Evolutionary conservation across 2,888 invertebrate species (phyloP).

Genomic region (Acanthoscelides obtectus): DNA sequence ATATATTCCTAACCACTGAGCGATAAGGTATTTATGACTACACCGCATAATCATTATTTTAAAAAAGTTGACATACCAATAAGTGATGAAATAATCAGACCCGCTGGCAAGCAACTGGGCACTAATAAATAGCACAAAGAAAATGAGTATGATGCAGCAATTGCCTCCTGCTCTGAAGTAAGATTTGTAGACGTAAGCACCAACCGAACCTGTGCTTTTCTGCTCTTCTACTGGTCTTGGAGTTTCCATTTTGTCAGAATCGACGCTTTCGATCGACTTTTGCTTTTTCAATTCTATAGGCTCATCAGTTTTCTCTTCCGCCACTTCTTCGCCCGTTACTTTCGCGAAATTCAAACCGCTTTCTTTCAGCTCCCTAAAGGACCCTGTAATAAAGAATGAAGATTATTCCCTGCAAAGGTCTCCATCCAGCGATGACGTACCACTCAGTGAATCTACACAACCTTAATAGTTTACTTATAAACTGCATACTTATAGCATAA

Average conservation of each 20-base stretch:
- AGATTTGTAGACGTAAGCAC: constrained; percentile 56
- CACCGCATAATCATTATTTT: too few relatives aligned
- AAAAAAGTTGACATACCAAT: constrained; percentile 54
- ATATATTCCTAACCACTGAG: too few relatives aligned
- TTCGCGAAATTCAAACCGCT: constrained; percentile 75
- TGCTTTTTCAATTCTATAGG: constrained; percentile 32
- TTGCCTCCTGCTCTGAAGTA: constrained; percentile 75
- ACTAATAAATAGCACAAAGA: constrained; percentile 60
- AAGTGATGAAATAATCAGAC: constrained; percentile 77
- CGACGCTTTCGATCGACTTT: constrained; percentile 54
- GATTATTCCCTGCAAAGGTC: too few relatives aligned
- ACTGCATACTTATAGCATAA: too few relatives aligned
- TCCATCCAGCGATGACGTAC: too few relatives aligned
- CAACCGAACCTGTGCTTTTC: constrained; percentile 56
- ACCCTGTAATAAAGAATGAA: constrained; percentile 31
- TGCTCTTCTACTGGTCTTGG: constrained; percentile 53
- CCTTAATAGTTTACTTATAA: too few relatives aligned
- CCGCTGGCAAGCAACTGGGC: constrained; percentile 73
- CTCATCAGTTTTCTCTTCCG: constrained; percentile 11
- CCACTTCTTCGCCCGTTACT: constrained; percentile 50
- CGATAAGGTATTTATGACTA: too few relatives aligned
- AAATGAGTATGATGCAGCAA: constrained; percentile 56
- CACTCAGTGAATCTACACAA: too few relatives aligned
- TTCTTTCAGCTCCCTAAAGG: constrained; percentile 66
- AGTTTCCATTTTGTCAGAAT: constrained; percentile 44